Conservation (phyloP, 2,888 invertebrate species). For the Saturnia pavonia region DNA sequence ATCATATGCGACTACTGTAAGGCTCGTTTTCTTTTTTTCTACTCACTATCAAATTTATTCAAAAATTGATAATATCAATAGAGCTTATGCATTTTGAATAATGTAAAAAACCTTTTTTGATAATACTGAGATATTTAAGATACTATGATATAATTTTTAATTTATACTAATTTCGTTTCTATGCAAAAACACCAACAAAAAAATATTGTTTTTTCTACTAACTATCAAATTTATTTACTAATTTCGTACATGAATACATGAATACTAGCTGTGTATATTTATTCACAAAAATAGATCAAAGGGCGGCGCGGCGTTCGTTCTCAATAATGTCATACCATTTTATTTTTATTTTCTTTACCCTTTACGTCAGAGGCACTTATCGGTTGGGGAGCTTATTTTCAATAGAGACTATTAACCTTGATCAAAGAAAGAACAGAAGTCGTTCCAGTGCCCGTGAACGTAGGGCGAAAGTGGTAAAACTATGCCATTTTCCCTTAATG, state of each 20-base stretch:
- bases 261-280: neutral
- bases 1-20: too few species aligned
- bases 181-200: too few species aligned
- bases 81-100: too few species aligned
- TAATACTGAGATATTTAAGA: neutral
- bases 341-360: slow-evolving; percentile 27
- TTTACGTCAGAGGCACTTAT: slow-evolving; percentile 35
- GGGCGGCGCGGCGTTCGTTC: slow-evolving; percentile 11
- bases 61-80: too few species aligned
- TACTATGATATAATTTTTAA: neutral
- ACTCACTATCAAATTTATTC: too few species aligned
- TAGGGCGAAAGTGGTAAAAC: slow-evolving; percentile 35
- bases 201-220: too few species aligned
- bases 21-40: too few species aligned
- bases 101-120: too few species aligned
- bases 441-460: slow-evolving; percentile 31
- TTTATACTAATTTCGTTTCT: too few species aligned
- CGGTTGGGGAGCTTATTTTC: slow-evolving; percentile 44
- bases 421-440: slow-evolving; percentile 46
- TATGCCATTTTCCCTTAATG: slow-evolving; percentile 42
- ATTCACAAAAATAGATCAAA: neutral
- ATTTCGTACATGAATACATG: neutral
- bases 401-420: slow-evolving; percentile 49
- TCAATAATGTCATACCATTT: slow-evolving; percentile 14
- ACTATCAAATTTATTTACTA: too few species aligned